These are phyloP conservation scores for Ptychoptera contaminata DNA, from an alignment of 2,888 invertebrate genomes.

Conservation along the genomic window DNA sequence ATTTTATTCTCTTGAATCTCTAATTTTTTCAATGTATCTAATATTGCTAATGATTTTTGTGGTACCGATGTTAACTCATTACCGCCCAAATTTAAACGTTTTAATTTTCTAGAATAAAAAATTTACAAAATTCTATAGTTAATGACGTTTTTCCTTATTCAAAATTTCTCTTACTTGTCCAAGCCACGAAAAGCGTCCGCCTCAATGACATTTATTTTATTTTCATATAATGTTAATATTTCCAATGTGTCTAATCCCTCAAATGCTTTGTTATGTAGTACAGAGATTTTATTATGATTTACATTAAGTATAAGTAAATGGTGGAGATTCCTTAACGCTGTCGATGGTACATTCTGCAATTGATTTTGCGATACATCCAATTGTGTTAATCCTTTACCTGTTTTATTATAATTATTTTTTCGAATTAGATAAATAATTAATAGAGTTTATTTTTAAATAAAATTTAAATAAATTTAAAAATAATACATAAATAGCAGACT, in stretches of 20 bases:
- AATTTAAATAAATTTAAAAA: too few species aligned
- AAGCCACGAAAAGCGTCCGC: constrained; percentile 72
- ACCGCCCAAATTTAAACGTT: constrained; percentile 70
- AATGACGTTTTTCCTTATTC: too few species aligned
- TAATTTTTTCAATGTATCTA: constrained; percentile 67
- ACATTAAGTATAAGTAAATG: constrained; percentile 74
- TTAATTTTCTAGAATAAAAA: constrained; percentile 46
- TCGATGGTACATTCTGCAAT: constrained; percentile 61
- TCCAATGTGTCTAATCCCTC: constrained; percentile 75
- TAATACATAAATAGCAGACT: too few species aligned
- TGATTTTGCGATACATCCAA: constrained; percentile 79
- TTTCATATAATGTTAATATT: constrained; percentile 75
- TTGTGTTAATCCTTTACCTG: constrained; percentile 75
- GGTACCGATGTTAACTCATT: constrained; percentile 65
- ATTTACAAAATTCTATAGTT: neutral
- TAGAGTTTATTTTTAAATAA: too few species aligned
- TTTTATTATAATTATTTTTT: constrained; percentile 11
- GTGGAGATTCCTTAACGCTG: constrained; percentile 63
- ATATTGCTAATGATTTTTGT: constrained; percentile 60
- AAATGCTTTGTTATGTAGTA: constrained; percentile 66
- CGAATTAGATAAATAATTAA: too few species aligned
- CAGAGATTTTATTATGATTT: constrained; percentile 73
- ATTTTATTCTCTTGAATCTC: constrained; percentile 82
- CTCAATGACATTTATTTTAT: constrained; percentile 63
- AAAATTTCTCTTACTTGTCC: constrained; percentile 52